These are phyloP conservation scores for Corvus moneduloides DNA, from an alignment of 2,113 vertebrate species.

Conservation along the genomic window DNA sequence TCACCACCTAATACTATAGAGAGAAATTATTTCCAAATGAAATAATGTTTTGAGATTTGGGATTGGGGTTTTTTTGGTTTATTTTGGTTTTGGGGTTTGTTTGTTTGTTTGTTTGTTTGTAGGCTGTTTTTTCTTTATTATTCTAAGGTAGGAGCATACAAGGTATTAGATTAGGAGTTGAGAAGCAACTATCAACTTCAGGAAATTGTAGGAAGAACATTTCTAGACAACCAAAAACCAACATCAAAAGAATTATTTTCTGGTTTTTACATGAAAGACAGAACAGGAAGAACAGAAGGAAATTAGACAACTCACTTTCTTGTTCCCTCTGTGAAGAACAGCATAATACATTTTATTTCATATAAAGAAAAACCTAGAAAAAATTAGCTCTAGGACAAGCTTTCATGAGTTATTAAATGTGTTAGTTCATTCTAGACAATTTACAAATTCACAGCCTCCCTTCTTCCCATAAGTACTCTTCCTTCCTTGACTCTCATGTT, in stretches of 20 bases:
- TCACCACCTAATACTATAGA: not conserved
- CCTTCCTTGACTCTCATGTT: not conserved
- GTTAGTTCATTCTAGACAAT: not conserved
- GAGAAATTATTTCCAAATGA: not conserved
- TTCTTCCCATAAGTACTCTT: not conserved
- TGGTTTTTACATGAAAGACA: not conserved
- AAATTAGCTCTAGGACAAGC: not conserved
- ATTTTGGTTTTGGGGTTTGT: not conserved
- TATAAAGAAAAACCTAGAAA: not conserved
- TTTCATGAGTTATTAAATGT: not conserved
- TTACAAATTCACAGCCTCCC: not conserved
- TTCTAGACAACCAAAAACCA: not conserved
- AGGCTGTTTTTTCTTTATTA: not conserved
- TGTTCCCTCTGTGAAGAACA: not conserved
- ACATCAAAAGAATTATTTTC: not conserved
- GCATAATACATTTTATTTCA: not conserved
- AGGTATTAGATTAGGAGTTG: not conserved
- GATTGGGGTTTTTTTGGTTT: not conserved
- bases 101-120: not conserved
- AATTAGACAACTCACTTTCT: not conserved
- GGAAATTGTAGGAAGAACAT: not conserved
- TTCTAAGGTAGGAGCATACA: not conserved
- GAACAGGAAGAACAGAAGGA: not conserved
- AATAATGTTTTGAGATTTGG: not conserved
- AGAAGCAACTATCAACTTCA: not conserved